Percentiles rank a stretch among this genome's conserved stretches.
phyloP scores from a whole-genome alignment of 2,797 vertebrate genomes.

The Coregonus suidteri region DNA sequence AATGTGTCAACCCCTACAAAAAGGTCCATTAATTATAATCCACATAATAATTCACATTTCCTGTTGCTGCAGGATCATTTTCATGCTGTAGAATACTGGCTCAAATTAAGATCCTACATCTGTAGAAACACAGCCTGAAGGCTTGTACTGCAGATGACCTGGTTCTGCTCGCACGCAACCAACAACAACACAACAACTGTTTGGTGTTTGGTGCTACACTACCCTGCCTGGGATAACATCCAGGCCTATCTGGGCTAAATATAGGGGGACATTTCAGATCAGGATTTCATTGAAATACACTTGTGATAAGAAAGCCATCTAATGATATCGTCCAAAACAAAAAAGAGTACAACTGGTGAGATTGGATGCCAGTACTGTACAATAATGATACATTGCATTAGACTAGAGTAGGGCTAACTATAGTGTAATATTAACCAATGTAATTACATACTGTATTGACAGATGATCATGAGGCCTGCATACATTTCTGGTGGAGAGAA shows the following conservation, averaged over 20 bases:
- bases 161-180: slow-evolving; percentile 63
- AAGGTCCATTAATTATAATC: no score
- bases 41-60: no score
- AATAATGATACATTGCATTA: neutral
- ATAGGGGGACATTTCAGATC: neutral
- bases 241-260: neutral
- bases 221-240: neutral
- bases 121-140: slow-evolving; percentile 60
- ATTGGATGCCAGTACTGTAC: neutral
- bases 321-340: neutral
- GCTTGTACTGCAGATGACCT: slow-evolving; percentile 71
- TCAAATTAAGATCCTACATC: no score
- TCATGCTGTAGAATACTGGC: no score
- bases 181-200: slow-evolving; percentile 58
- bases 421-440: neutral
- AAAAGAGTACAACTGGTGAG: neutral
- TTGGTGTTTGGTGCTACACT: slow-evolving; percentile 61
- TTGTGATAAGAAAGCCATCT: neutral
- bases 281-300: neutral
- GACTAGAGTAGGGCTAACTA: neutral
- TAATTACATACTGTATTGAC: neutral
- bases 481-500: no score
- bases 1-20: no score
- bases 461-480: no score
- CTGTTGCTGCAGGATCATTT: no score